Base-by-base conservation (phyloP, 2,113 vertebrate species). In the Pedetes capensis region DNA sequence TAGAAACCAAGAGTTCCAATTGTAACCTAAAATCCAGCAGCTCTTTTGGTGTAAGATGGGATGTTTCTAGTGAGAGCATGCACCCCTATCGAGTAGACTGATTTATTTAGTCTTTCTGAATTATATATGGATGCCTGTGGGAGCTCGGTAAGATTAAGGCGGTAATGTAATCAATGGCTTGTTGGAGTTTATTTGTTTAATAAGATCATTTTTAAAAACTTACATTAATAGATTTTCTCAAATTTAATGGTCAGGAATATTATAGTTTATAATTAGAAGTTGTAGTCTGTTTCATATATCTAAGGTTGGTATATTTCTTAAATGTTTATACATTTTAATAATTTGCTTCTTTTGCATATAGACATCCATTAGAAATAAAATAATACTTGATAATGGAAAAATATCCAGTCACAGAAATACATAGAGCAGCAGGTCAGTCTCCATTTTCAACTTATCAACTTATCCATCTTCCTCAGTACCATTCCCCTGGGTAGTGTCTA, bases 71-170 rank as follows among this genome's bases (percentile, higher is more conserved):
- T 29, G 66, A 53, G n/a, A 91, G 25, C 23, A 47, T 37, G 23
- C 63, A 72, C 17, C 29, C 86, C 29, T 66, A 25, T 39, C 68
- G 82, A 47, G 66, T 27, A 51, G 22, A 95, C 42, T 91, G 61
- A 68, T 95, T 59, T 92, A 39, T 51, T 96, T 94, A 63, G 59
- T 87, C 64, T 89, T 68, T 63, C 37, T 81, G 74, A 91, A 94
- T 95, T 83, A 44, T 63, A 57, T 87, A 63, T 64, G 79, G 63
- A 80, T 61, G 53, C 63, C 47, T 51, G 9, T 61, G 66, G 84
- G 44, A 90, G 39, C 5, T 6, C 29, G 20, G 17, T 57, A 74
- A 88, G 51, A 79, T 68, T 32, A 55, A 85, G 59, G 12, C 32
- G 79, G 34, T 85, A 55, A 44, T 63, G 37, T 37, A 87, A 64